These are phyloP conservation scores for Turritopsis dohrnii DNA, from an alignment of 30 jellyfish, hydroid and myxozoan genomes.

Conservation along the genomic window DNA sequence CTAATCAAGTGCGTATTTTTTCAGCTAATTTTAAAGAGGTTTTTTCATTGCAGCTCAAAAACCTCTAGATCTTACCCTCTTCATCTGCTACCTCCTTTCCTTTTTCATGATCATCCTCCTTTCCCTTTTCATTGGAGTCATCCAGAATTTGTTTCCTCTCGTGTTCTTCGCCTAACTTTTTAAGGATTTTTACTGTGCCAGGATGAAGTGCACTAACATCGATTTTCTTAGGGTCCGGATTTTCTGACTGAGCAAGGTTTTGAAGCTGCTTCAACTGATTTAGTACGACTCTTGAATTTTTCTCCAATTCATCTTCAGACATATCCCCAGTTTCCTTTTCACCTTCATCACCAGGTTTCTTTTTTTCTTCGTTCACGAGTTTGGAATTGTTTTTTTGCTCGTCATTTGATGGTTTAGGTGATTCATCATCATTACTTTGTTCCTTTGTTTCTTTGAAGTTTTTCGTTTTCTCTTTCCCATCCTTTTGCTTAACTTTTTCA, in stretches of 20 bases:
- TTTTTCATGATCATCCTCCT: neutral
- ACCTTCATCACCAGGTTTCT: neutral
- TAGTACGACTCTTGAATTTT: constrained; percentile 73
- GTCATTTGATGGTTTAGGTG: neutral
- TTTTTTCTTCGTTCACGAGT: constrained; percentile 10
- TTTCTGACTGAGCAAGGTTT: constrained; percentile 80
- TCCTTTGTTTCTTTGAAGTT: neutral
- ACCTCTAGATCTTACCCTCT: neutral
- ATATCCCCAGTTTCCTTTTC: constrained; percentile 25
- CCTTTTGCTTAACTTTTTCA: constrained; percentile 2
- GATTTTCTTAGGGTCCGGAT: constrained; percentile 90
- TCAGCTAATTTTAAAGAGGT: too few relatives aligned
- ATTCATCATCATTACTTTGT: constrained; percentile 10
- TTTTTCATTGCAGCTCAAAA: too few relatives aligned
- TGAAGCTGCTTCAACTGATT: constrained; percentile 79
- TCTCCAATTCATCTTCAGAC: constrained; percentile 76
- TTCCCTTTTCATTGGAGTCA: constrained; percentile 5
- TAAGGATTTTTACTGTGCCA: constrained; percentile 80
- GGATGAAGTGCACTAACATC: constrained; percentile 92
- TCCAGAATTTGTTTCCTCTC: constrained; percentile 39
- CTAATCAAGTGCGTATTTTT: too few relatives aligned
- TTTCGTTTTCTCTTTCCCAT: constrained; percentile 12
- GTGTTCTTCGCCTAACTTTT: constrained; percentile 89
- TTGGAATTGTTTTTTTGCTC: constrained; percentile 11
- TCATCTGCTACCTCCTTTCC: neutral